A percentile compares a stretch with the other conserved stretches of the same genome.
Conservation (phyloP, 2,797 vertebrate species). For the Helicolenus hilgendorfi region DNA sequence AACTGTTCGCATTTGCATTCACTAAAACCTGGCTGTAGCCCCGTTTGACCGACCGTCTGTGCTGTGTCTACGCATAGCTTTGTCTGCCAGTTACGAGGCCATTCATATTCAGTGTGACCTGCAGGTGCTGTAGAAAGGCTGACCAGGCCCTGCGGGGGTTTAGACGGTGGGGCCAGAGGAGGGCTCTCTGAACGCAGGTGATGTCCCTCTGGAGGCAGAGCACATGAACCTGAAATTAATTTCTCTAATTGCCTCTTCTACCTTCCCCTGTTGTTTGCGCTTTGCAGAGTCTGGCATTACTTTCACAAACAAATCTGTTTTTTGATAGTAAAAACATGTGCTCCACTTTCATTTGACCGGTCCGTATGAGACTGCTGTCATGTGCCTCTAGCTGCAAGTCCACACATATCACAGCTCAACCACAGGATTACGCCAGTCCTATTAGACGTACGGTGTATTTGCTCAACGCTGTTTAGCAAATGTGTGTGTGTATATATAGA, state of each 20-base stretch:
- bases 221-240: slow-evolving; percentile 32
- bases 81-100: slow-evolving; percentile 41
- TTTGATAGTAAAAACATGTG: slow-evolving; percentile 3
- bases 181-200: slow-evolving; percentile 52
- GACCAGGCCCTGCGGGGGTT: slow-evolving; percentile 59
- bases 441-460: not conserved
- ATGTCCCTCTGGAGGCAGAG: slow-evolving; percentile 15
- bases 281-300: not conserved
- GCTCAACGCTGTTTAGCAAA: not conserved
- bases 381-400: not conserved
- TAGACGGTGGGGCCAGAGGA: slow-evolving; percentile 30
- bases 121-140: slow-evolving; percentile 37
- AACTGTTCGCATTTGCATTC: slow-evolving; percentile 70
- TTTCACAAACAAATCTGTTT: slow-evolving; percentile 16
- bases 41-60: slow-evolving; percentile 28
- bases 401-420: not conserved
- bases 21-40: slow-evolving; percentile 25
- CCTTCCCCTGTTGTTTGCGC: not conserved
- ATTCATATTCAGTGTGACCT: slow-evolving; percentile 72
- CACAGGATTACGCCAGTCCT: not conserved
- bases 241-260: slow-evolving; percentile 6
- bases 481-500: not conserved
- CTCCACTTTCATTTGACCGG: not conserved
- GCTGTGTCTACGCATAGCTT: slow-evolving; percentile 30
- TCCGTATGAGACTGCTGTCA: not conserved